Conservation (phyloP, 2,797 vertebrate species). For the Apogon talboti region DNA sequence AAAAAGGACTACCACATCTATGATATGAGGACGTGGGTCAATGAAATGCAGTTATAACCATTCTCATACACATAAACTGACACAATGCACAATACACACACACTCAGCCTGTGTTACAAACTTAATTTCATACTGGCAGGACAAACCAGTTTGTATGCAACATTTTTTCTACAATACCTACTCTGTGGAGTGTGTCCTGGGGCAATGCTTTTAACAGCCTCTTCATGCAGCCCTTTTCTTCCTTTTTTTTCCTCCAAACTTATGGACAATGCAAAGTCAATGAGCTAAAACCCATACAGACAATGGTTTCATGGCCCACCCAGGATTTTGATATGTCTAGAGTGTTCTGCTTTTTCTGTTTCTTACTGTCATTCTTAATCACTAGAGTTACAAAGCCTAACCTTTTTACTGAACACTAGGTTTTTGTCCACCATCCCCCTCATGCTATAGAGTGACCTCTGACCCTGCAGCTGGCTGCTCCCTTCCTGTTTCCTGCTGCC, state of each 20-base stretch:
- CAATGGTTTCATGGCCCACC: slow-evolving; percentile 26
- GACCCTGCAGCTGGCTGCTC: slow-evolving; percentile 82
- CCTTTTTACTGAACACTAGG: slow-evolving; percentile 62
- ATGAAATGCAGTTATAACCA: no score
- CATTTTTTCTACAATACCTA: no score
- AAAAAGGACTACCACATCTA: no score
- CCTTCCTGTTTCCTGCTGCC: slow-evolving; percentile 86
- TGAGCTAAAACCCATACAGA: slow-evolving; percentile 8
- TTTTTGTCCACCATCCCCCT: slow-evolving; percentile 71
- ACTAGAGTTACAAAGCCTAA: slow-evolving; percentile 43
- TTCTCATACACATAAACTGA: neutral
- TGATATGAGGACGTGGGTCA: no score
- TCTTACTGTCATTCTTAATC: slow-evolving; percentile 26
- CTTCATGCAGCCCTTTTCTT: slow-evolving; percentile 46
- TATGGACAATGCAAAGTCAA: slow-evolving; percentile 42
- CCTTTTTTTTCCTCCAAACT: slow-evolving; percentile 18
- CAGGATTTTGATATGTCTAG: slow-evolving; percentile 12
- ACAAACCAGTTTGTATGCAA: no score
- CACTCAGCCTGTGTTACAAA: slow-evolving; percentile 6
- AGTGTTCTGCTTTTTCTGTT: slow-evolving; percentile 18
- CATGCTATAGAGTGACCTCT: slow-evolving; percentile 79
- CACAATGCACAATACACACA: neutral
- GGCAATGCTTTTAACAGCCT: slow-evolving; percentile 30
- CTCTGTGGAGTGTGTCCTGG: slow-evolving; percentile 17
- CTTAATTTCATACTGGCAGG: neutral